These are phyloP conservation scores for Lerista edwardsae DNA, from an alignment of 2,797 vertebrate species.

Conservation along the genomic window DNA sequence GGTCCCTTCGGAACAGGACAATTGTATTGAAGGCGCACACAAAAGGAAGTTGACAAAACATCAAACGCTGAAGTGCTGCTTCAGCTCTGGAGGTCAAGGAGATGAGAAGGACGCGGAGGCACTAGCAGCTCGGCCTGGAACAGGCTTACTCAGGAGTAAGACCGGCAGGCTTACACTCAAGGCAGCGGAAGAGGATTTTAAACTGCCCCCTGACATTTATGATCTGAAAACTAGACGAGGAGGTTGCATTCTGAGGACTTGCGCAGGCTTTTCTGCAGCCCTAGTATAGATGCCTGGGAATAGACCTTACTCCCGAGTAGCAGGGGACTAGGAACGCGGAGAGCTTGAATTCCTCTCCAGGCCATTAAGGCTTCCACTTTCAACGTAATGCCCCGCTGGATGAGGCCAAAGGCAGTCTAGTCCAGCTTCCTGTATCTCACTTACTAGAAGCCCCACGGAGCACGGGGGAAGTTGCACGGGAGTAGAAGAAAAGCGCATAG, in stretches of 20 bases:
- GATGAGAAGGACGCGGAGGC: neutral
- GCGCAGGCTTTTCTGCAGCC: neutral
- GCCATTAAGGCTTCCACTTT: too few relatives aligned
- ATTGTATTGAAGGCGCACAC: neutral
- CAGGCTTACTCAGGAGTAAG: too few relatives aligned
- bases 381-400: too few relatives aligned
- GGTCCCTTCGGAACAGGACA: neutral
- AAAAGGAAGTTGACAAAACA: too few relatives aligned
- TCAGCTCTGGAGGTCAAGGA: neutral
- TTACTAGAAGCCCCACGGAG: too few relatives aligned
- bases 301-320: neutral
- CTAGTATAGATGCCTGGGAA: too few relatives aligned
- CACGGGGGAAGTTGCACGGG: too few relatives aligned
- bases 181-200: neutral
- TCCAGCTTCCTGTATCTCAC: too few relatives aligned
- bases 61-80: neutral
- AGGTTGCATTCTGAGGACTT: neutral
- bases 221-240: neutral
- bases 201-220: neutral
- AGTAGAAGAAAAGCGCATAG: too few relatives aligned
- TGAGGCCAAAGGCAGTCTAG: too few relatives aligned
- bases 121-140: neutral
- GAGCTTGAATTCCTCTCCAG: neutral
- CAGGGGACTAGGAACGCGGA: neutral
- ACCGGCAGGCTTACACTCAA: too few relatives aligned